phyloP scores from a whole-genome alignment of 2,113 vertebrate genomes.

The Sphaerodactylus townsendi region DNA sequence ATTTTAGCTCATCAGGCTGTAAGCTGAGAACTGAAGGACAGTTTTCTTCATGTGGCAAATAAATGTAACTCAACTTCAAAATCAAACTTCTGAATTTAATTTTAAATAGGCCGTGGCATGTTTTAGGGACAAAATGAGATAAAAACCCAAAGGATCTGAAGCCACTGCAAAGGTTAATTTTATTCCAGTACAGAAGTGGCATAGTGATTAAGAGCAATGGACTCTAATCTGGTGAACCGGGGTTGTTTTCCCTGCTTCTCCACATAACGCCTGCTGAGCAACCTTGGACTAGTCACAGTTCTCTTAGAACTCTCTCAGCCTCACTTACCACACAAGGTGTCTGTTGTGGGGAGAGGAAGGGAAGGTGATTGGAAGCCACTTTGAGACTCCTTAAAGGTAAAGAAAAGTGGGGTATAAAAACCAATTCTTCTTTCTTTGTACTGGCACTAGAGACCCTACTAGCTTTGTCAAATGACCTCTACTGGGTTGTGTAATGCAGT shows the following conservation, averaged over 20 bases:
- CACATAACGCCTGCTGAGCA: too few relatives aligned
- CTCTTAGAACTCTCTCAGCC: too few relatives aligned
- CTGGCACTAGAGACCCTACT: neutral
- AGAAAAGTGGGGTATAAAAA: too few relatives aligned
- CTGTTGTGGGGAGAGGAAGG: too few relatives aligned
- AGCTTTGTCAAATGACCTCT: neutral
- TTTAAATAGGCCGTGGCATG: neutral
- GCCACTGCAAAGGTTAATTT: neutral
- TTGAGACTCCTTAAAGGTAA: too few relatives aligned
- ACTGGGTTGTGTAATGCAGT: neutral
- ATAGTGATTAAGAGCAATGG: too few relatives aligned
- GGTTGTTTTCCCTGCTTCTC: too few relatives aligned
- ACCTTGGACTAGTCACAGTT: too few relatives aligned
- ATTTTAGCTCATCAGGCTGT: neutral
- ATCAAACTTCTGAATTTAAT: neutral
- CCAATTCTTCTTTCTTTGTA: neutral
- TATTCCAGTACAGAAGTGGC: neutral
- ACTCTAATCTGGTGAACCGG: too few relatives aligned
- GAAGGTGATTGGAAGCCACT: too few relatives aligned
- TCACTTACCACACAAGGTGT: too few relatives aligned
- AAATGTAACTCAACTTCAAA: neutral
- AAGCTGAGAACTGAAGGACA: conserved; percentile 2
- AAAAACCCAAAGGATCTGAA: neutral
- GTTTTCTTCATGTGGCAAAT: neutral
- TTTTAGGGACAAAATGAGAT: neutral